phyloP scores from a whole-genome alignment of 1,140 invertebrate species.

The Drosophila carrolli region DNA sequence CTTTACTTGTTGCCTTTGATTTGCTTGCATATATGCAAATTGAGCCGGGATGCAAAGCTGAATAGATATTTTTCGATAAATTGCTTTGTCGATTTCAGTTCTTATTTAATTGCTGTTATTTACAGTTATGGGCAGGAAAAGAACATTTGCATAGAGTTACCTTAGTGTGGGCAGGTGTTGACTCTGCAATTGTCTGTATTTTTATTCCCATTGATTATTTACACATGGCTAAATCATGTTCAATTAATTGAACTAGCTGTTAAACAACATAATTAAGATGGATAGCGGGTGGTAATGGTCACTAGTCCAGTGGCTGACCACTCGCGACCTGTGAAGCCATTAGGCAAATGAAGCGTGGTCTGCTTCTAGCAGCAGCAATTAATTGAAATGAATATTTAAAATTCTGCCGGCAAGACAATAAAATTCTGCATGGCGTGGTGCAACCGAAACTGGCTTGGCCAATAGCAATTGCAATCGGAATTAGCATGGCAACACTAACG shows the following conservation, averaged over 20 bases:
- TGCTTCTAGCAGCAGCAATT: constrained; percentile 47
- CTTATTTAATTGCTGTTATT: constrained; percentile 50
- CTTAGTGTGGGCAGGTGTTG: constrained; percentile 23
- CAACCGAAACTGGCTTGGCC: constrained; percentile 31
- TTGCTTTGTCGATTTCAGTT: constrained; percentile 36
- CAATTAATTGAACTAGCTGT: constrained; percentile 74
- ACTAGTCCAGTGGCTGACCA: constrained; percentile 2
- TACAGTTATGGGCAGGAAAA: constrained; percentile 20
- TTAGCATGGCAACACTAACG: constrained; percentile 54
- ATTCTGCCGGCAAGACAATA: constrained; percentile 50
- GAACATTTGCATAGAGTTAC: constrained; percentile 17
- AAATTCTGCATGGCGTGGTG: constrained; percentile 41
- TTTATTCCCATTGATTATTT: constrained; percentile 26
- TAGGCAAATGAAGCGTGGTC: constrained; percentile 65
- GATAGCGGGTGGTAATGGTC: constrained; percentile 33
- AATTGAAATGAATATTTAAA: constrained; percentile 69
- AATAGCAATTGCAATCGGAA: constrained; percentile 52
- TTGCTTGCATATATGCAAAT: constrained; percentile 41
- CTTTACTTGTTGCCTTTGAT: constrained; percentile 32
- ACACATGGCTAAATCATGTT: constrained; percentile 67
- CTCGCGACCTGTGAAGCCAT: constrained; percentile 41
- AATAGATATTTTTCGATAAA: constrained; percentile 48
- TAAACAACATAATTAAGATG: constrained; percentile 79
- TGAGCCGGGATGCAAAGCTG: constrained; percentile 12
- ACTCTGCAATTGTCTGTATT: constrained; percentile 29